Evolutionary conservation across 1,140 invertebrate genomes (phyloP), one percentile per base, ranked within the genome.

Genomic region (Sarcophaga peregrina): DNA sequence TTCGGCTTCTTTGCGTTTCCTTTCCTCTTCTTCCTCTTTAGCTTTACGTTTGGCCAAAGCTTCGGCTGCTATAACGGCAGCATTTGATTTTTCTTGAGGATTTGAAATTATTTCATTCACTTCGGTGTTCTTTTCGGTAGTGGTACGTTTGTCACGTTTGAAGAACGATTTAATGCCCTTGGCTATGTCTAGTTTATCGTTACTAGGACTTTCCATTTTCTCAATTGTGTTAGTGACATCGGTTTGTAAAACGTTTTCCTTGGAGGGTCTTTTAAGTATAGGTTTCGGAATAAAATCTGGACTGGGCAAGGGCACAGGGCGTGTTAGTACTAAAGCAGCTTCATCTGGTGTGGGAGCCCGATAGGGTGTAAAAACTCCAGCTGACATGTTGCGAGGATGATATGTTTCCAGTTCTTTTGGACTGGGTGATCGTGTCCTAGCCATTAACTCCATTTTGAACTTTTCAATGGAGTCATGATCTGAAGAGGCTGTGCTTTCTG

Each of bases 251-350:
- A 89, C 84, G 45, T 87, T 89, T 86, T 87, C 87, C 84, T 87
- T 93, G 91, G 88, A 87, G 5, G 89, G 90, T 37, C 91, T 90
- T 85, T 96, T 96, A 5, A 96, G 85, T 84, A 96, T 96, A 8
- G 95, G 95, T 86, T 95, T 95, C 8, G 95, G 95, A 50, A 94
- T 87, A 85, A 95, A 93, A 86, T 93, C 93, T 0, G 92, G 93
- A 87, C 93, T 93, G 2, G 92, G 92, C 45, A 93, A 90, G 20
- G 92, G 91, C 73, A 93, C 88, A 10, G 92, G 91, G 84, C 93
- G 93, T 8, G 91, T 91, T 9, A 92, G 89, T 81, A 93, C 92
- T 82, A 91, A 91, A 82, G 92, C 92, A 3, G 91, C 90, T 84
- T 93, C 91, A 68, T 93, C 91, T 78, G 91, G 91, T 45, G 91